phyloP scores from a whole-genome alignment of 1,140 invertebrate genomes.

The Fopius arisanus region DNA sequence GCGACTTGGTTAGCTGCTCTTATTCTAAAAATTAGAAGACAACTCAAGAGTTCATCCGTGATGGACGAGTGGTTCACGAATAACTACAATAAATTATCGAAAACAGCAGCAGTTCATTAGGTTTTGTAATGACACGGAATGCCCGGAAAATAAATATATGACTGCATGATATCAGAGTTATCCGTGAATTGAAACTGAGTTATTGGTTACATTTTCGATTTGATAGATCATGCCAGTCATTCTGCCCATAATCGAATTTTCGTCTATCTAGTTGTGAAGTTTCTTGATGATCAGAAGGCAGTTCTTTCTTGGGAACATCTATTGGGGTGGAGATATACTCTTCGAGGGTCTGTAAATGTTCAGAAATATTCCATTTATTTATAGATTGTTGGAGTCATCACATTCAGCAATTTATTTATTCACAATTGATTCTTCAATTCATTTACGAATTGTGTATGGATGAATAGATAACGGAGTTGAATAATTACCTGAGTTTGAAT shows the following conservation, averaged over 20 bases:
- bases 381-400: no score
- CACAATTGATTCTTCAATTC: no score
- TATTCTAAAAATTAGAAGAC: constrained; percentile 49
- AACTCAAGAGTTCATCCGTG: constrained; percentile 45
- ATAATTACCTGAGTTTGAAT: not conserved
- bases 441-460: not conserved
- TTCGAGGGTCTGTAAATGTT: not conserved
- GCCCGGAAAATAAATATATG: no score
- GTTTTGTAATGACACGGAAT: not conserved
- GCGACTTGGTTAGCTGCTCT: constrained; percentile 53
- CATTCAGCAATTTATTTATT: no score
- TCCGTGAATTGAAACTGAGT: no score
- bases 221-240: not conserved
- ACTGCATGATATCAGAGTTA: no score
- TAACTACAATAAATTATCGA: constrained; percentile 39
- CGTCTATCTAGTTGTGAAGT: not conserved
- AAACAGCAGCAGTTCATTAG: not conserved
- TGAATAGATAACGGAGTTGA: not conserved
- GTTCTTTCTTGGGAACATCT: not conserved
- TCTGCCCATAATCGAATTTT: not conserved
- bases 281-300: not conserved
- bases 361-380: no score
- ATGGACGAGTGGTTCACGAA: constrained; percentile 56
- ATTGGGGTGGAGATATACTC: not conserved
- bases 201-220: not conserved